phyloP scores from a whole-genome alignment of 2,113 vertebrate species.

The Genyomyrus donnyi region DNA sequence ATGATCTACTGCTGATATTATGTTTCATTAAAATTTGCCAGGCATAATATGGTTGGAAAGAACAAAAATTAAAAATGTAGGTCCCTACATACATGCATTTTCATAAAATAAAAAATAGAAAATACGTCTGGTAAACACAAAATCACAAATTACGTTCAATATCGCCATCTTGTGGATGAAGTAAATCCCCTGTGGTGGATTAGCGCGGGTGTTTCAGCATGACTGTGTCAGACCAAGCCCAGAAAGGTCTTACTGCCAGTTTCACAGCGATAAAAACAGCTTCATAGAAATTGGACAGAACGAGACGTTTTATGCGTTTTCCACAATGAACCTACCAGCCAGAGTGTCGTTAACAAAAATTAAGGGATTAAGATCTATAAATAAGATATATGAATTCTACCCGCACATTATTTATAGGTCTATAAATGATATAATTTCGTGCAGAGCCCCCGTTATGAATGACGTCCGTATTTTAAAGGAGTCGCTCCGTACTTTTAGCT shows the following conservation, averaged over 20 bases:
- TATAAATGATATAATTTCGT: not conserved
- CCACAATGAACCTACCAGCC: not conserved
- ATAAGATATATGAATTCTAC: not conserved
- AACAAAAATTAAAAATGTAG: not conserved
- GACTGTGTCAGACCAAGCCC: not conserved
- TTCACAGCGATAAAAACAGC: not conserved
- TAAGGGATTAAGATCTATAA: not conserved
- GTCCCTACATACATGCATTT: not conserved
- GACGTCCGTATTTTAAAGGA: not conserved
- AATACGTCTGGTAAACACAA: not conserved
- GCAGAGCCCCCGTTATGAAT: not conserved
- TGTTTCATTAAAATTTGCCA: not conserved
- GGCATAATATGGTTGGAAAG: not conserved
- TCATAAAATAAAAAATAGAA: not conserved
- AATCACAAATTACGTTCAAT: not conserved
- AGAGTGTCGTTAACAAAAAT: not conserved
- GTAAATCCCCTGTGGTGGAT: not conserved
- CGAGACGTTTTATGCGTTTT: not conserved
- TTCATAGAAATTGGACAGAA: not conserved
- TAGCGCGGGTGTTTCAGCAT: not conserved
- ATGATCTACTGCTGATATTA: not conserved
- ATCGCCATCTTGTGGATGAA: conserved; percentile 1
- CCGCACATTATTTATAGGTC: not conserved
- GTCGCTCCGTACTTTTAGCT: not conserved
- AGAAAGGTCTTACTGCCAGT: not conserved